A percentile compares a stretch with the other conserved stretches of the same genome.
phyloP scores from a whole-genome alignment of 64 coral and sea anemone genomes.

The Actinia equina region DNA sequence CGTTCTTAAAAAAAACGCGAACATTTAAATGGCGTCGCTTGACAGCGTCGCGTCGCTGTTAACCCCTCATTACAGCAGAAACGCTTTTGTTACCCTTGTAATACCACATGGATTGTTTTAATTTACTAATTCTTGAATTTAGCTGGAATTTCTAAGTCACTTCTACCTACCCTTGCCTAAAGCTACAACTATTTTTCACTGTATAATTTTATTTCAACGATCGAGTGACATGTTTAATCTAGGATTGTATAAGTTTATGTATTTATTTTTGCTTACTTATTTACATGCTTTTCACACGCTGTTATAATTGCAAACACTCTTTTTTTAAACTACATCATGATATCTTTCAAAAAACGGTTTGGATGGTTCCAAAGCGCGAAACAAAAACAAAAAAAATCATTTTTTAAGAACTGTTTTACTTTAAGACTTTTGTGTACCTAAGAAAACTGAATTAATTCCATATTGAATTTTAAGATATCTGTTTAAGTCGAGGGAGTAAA shows the following conservation, averaged over 20 bases:
- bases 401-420: too few relatives aligned
- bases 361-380: background rate
- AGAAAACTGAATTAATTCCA: background rate
- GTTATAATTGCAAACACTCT: background rate
- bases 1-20: constrained; percentile 20
- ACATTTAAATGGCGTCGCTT: constrained; percentile 35
- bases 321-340: background rate
- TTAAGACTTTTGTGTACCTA: too few relatives aligned
- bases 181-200: background rate
- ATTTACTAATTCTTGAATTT: too few relatives aligned
- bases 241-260: background rate
- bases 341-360: background rate
- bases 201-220: background rate
- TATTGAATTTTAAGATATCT: background rate
- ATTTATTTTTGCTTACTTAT: background rate
- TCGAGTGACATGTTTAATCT: background rate
- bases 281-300: background rate
- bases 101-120: background rate
- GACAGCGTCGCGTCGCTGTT: constrained; percentile 19
- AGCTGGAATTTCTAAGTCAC: background rate
- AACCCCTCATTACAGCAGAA: background rate
- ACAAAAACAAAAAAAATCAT: too few relatives aligned
- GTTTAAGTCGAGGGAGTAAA: too few relatives aligned
- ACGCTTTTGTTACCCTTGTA: background rate
- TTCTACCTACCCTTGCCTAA: background rate